Evolutionary conservation across 2,888 invertebrate species (phyloP).

Genomic region (Habrosyne pyritoides): DNA sequence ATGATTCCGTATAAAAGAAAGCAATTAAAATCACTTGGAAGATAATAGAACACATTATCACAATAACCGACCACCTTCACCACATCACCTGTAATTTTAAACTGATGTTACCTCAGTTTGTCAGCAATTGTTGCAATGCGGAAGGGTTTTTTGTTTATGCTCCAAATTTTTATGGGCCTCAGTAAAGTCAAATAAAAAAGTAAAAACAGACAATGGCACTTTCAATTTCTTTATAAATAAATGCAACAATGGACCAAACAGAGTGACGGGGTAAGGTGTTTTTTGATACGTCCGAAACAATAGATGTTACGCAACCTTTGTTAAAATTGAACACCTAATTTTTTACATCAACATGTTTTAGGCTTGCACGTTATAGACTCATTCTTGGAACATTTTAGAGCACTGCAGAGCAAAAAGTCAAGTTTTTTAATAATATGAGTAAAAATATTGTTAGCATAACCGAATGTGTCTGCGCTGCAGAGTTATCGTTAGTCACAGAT

Average conservation of each 20-base stretch:
- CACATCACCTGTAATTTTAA: slow-evolving; percentile 78
- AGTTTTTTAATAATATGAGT: slow-evolving; percentile 53
- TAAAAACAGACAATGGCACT: slow-evolving; percentile 68
- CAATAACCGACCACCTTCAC: slow-evolving; percentile 74
- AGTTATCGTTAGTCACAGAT: background rate
- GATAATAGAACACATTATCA: slow-evolving; percentile 74
- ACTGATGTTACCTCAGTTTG: slow-evolving; percentile 64
- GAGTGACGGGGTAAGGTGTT: slow-evolving; percentile 68
- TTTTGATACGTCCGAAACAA: slow-evolving; percentile 74
- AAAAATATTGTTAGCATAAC: slow-evolving; percentile 34
- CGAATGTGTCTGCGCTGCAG: slow-evolving; percentile 26
- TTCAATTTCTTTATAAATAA: slow-evolving; percentile 82
- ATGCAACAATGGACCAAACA: slow-evolving; percentile 47
- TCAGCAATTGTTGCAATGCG: slow-evolving; percentile 67
- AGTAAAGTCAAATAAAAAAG: slow-evolving; percentile 67
- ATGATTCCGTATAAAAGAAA: slow-evolving; percentile 73
- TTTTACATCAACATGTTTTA: slow-evolving; percentile 33
- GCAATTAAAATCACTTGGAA: slow-evolving; percentile 62
- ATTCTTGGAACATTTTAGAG: slow-evolving; percentile 51
- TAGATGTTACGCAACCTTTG: slow-evolving; percentile 65
- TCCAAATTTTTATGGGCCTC: slow-evolving; percentile 74
- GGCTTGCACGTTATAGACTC: slow-evolving; percentile 19
- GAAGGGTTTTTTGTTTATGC: slow-evolving; percentile 80
- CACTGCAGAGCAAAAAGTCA: slow-evolving; percentile 36
- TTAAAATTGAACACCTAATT: slow-evolving; percentile 49